Evolutionary conservation across 2,113 vertebrate genomes (phyloP).

Genomic region (Trichomycterus rosablanca): DNA sequence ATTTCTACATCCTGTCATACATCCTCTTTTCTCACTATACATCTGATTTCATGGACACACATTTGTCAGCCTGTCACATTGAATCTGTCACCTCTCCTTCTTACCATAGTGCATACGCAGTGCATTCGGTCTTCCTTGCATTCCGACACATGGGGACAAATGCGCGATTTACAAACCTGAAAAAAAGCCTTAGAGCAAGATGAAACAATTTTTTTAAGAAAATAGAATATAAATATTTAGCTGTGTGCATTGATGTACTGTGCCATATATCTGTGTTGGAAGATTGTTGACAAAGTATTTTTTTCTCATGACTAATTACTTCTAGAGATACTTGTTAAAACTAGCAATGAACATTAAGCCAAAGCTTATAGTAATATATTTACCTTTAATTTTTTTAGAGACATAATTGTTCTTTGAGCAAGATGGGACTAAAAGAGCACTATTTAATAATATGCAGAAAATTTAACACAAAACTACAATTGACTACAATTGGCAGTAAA

Average conservation of each 20-base stretch:
- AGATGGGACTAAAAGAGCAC: too few species aligned
- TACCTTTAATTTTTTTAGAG: too few species aligned
- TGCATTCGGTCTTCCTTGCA: conserved; percentile 48
- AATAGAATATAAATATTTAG: conserved; percentile 22
- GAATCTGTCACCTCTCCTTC: conserved; percentile 62
- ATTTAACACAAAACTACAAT: too few species aligned
- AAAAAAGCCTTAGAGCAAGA: conserved; percentile 34
- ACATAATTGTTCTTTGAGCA: too few species aligned
- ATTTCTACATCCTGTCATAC: conserved; percentile 44
- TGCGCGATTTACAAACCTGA: conserved; percentile 30
- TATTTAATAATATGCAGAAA: too few species aligned
- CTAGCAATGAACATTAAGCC: too few species aligned
- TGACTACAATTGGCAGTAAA: too few species aligned
- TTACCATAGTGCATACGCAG: conserved; percentile 53
- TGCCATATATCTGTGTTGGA: too few species aligned
- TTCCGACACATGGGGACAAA: conserved; percentile 61
- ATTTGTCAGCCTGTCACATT: conserved; percentile 71
- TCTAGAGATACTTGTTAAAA: too few species aligned
- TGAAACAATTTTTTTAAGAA: background rate
- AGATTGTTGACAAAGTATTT: too few species aligned
- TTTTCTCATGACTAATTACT: too few species aligned
- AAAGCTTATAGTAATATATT: too few species aligned
- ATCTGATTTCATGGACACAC: conserved; percentile 65
- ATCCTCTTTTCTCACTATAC: conserved; percentile 36
- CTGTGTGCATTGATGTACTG: background rate